phyloP scores from a whole-genome alignment of 2,113 vertebrate species.

The Pygoscelis antarcticus region DNA sequence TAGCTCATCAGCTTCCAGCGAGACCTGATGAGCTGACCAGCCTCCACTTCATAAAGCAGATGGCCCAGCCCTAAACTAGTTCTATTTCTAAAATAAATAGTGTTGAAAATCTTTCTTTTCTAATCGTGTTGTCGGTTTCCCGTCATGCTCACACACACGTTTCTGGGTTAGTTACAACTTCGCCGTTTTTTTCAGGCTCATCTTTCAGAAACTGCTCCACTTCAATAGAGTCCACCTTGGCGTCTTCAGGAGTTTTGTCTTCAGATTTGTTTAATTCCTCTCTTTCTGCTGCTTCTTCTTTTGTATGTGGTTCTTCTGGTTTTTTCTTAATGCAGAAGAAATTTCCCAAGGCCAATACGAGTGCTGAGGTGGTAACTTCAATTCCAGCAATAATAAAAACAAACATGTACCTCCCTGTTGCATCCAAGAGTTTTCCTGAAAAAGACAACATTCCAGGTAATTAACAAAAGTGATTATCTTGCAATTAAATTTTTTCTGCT shows the following conservation, averaged over 20 bases:
- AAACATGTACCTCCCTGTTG: slow-evolving; percentile 83
- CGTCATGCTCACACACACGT: slow-evolving; percentile 76
- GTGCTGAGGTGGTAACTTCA: slow-evolving; percentile 84
- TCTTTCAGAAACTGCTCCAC: slow-evolving; percentile 79
- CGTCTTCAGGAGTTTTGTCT: slow-evolving; percentile 49
- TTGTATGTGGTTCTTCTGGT: slow-evolving; percentile 47
- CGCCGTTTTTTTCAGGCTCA: slow-evolving; percentile 73
- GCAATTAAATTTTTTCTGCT: neutral
- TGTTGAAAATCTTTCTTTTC: slow-evolving; percentile 32
- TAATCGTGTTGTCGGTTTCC: neutral
- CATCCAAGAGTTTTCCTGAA: slow-evolving; percentile 88
- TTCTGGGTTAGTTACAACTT: slow-evolving; percentile 76
- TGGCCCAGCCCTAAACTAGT: slow-evolving; percentile 64
- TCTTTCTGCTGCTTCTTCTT: slow-evolving; percentile 62
- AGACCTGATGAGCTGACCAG: slow-evolving; percentile 29
- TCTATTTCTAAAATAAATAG: slow-evolving; percentile 77
- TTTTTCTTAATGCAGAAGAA: slow-evolving; percentile 82
- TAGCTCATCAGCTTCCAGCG: slow-evolving; percentile 43
- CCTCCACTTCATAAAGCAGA: slow-evolving; percentile 37
- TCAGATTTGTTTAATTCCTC: slow-evolving; percentile 63
- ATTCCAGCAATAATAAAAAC: slow-evolving; percentile 90
- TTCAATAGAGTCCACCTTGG: slow-evolving; percentile 69
- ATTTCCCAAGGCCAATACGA: slow-evolving; percentile 83
- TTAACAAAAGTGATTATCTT: neutral
- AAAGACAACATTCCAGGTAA: neutral